Evolutionary conservation across 1,140 invertebrate species (phyloP).

Genomic region (Drosophila yakuba): DNA sequence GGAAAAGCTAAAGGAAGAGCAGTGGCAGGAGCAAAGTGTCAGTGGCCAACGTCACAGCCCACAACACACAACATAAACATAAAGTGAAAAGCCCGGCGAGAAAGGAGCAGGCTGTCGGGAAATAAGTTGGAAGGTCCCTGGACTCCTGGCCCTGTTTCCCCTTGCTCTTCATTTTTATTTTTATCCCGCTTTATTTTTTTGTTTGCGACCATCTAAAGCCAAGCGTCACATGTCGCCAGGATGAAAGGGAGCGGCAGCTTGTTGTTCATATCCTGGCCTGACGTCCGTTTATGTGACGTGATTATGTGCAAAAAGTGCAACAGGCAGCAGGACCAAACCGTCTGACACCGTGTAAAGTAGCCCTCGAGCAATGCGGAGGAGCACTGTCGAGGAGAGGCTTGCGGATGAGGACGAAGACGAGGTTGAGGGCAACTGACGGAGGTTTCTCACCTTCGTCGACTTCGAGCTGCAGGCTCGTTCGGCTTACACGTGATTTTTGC

Average conservation of each 20-base stretch:
- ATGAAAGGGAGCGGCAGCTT: slow-evolving; percentile 26
- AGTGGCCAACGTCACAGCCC: slow-evolving; percentile 54
- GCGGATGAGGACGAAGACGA: not conserved
- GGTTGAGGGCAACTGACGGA: slow-evolving; percentile 25
- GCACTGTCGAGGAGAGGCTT: not conserved
- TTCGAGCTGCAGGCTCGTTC: slow-evolving; percentile 12
- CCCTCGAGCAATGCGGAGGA: slow-evolving; percentile 52
- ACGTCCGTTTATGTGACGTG: slow-evolving; percentile 77
- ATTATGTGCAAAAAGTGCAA: slow-evolving; percentile 80
- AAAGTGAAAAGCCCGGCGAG: slow-evolving; percentile 67
- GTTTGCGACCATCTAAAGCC: slow-evolving; percentile 67
- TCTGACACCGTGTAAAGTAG: slow-evolving; percentile 59
- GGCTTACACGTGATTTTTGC: slow-evolving; percentile 52
- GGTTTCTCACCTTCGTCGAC: slow-evolving; percentile 62
- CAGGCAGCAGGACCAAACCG: slow-evolving; percentile 54
- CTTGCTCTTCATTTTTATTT: slow-evolving; percentile 2
- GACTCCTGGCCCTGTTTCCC: slow-evolving; percentile 4
- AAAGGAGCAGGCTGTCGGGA: slow-evolving; percentile 31
- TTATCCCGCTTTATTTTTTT: slow-evolving; percentile 10
- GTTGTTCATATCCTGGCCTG: slow-evolving; percentile 67
- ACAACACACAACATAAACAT: slow-evolving; percentile 70
- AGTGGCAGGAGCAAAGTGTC: slow-evolving; percentile 56
- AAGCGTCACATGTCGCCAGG: slow-evolving; percentile 75
- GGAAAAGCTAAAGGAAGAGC: slow-evolving; percentile 30
- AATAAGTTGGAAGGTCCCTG: slow-evolving; percentile 27